Evolutionary conservation across 2,113 vertebrate species (phyloP), one percentile per base, ranked within the genome.

Genomic region (Engystomops pustulosus): DNA sequence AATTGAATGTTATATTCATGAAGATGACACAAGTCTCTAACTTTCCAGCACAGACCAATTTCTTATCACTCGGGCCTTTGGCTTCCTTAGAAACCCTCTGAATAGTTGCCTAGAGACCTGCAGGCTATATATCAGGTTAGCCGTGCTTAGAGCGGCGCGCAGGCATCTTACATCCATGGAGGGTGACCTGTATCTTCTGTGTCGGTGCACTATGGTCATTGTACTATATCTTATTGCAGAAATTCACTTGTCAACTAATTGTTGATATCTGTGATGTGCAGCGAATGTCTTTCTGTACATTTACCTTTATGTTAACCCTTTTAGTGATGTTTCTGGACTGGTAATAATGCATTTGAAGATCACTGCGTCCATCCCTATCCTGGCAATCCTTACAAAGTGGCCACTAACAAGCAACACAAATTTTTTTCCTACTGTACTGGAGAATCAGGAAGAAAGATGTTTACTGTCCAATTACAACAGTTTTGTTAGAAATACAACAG

Each of bases 31-130:
- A 1, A 60, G 36, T 62, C 53, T 67, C 30, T 49, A 53, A 71
- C 47, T 58, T 70, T 55, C 67, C 80, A 53, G 34, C 47, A 53
- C 68, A 44, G 69, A 44, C 67, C 68, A 49, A 55, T 81, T 55
- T 47, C 47, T 27, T 15, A 41, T 34, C 65, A 55, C 34, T 72
- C 18, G 7, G 27, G 36, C 69, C 5, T 71, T 82, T 55, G 7
- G 0, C 11, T 55, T 71, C 34, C 38, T 30, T 74, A 58, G 51
- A 82, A 74, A 74, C n/a, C 51, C 20, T 72, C 34, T 72, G 32
- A 62, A 62, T 82, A 82, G 80, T 82, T 82, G 51, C 53, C 69
- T 60, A 32, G 68, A 82, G 49, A 82, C 69, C n/a, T 44, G 44
- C 3, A 71, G 49, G 27, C 25, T 53, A 20, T 25, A 14, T n/a